Base-by-base conservation (phyloP, 2,888 invertebrate species). In the Fragum whitleyi region DNA sequence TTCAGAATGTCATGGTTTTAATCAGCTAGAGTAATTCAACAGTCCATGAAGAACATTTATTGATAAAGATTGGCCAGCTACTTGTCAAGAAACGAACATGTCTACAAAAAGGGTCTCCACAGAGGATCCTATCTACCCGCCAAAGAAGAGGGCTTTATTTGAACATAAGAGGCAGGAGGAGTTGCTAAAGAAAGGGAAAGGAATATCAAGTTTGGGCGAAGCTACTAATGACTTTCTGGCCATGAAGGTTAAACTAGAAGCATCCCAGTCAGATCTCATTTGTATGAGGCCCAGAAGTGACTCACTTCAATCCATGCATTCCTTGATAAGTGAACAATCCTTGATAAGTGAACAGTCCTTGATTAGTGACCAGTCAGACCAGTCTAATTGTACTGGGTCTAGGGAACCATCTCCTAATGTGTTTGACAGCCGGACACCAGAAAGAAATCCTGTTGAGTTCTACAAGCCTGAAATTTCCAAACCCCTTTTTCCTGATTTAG, bases 121-220 rank as follows among this genome's bases (percentile, higher is more conserved):
- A 0, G 51, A 62, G 11, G 81, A 81, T 28, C 42, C 68, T 9
- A 71, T 77, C 19, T 85, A 79, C 59, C 85, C 81, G 11, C 79
- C 81, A 26, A 85, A 85, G 42, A 85, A 85, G 42, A 42, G 85
- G 55, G 85, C 81, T 0, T 39, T 85, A 9, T 76, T 59, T 59
- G 85, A 81, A 28, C 80, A 72, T 1, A 74, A 76, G n/a, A 69
- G 67, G 47, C 67, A 57, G 36, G 19, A 70, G 47, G 32, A 39
- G 6, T 32, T 73, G n/a, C 28, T 19, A 1, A 28, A 72, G 23
- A n/a, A 36, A 11, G 26, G 47, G 0, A 29, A 14, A 11, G 2
- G 0, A 14, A 19, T n/a, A 16, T 36, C 7, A 42, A 21, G 16
- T 21, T 0, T 36, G 1, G 36, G 14, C 1, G 62, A 59, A 23